Percentiles rank a stretch among this genome's conserved stretches.
phyloP scores from a whole-genome alignment of 2,113 vertebrate species.

The Nycticebus coucang region DNA sequence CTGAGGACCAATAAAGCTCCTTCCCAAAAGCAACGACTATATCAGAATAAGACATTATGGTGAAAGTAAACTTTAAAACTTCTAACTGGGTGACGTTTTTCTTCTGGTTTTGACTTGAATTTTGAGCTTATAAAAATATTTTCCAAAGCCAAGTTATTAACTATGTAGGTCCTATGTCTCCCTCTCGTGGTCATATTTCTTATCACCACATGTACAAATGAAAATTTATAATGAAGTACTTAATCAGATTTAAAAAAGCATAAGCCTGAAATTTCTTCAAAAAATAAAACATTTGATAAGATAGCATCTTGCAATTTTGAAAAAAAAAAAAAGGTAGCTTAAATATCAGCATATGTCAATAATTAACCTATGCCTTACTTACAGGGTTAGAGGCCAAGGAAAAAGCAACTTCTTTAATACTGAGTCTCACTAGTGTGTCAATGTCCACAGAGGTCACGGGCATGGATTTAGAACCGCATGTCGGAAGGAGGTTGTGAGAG shows the following conservation, averaged over 20 bases:
- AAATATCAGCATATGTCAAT: background rate
- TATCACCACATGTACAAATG: background rate
- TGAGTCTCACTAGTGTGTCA: background rate
- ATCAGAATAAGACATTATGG: background rate
- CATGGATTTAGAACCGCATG: background rate
- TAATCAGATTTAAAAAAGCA: background rate
- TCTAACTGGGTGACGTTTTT: background rate
- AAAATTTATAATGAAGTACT: background rate
- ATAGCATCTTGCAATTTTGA: background rate
- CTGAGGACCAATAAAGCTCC: background rate
- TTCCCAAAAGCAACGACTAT: background rate
- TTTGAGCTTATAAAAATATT: conserved; percentile 8
- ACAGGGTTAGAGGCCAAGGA: background rate
- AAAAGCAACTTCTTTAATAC: background rate
- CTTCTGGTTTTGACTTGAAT: background rate
- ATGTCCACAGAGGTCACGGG: background rate
- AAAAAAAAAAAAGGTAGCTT: background rate
- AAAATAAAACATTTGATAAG: background rate
- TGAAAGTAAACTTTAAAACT: background rate
- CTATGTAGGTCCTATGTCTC: conserved; percentile 55
- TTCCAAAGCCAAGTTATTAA: conserved; percentile 8
- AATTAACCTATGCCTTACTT: background rate
- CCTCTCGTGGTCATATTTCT: conserved; percentile 56
- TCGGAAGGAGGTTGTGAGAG: background rate
- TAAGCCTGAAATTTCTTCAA: background rate